Conservation (phyloP, 2,888 invertebrate genomes). For the Cheilosia vulpina region DNA sequence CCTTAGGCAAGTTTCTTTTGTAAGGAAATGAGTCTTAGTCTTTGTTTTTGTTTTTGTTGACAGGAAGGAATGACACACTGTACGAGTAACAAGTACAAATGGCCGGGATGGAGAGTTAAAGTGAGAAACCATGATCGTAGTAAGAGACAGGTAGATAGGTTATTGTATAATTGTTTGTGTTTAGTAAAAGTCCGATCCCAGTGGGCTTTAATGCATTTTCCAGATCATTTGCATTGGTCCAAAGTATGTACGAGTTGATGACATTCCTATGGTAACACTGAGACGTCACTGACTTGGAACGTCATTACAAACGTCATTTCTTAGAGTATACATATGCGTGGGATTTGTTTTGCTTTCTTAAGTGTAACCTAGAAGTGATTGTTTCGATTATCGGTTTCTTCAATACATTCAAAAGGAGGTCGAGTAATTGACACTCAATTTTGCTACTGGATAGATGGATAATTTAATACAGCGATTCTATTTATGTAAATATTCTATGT, state of each 20-base stretch:
- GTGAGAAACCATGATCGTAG: slow-evolving; percentile 65
- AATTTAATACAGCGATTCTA: slow-evolving; percentile 44
- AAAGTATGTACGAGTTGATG: slow-evolving; percentile 44
- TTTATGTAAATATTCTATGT: slow-evolving; percentile 31
- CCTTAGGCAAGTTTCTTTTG: slow-evolving; percentile 36
- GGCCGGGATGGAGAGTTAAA: slow-evolving; percentile 29
- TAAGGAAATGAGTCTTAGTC: slow-evolving; percentile 16
- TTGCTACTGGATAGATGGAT: slow-evolving; percentile 29
- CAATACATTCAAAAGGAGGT: slow-evolving; percentile 40
- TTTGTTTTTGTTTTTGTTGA: background rate
- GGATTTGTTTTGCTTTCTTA: slow-evolving; percentile 15
- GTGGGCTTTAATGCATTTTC: slow-evolving; percentile 26
- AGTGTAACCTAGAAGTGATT: slow-evolving; percentile 53
- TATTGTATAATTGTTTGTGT: slow-evolving; percentile 64
- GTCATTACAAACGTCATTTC: slow-evolving; percentile 40
- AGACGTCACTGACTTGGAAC: slow-evolving; percentile 8
- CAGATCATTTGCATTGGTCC: slow-evolving; percentile 65
- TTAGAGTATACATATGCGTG: slow-evolving; percentile 18
- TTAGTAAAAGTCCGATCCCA: slow-evolving; percentile 28
- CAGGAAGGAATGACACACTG: background rate
- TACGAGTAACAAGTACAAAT: background rate
- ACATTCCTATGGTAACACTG: slow-evolving; percentile 30
- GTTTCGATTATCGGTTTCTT: slow-evolving; percentile 51
- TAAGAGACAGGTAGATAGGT: slow-evolving; percentile 71
- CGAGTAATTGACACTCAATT: slow-evolving; percentile 69